These are phyloP conservation scores for Nomada lathburiana DNA, from an alignment of 2,888 invertebrate species.

Conservation along the genomic window DNA sequence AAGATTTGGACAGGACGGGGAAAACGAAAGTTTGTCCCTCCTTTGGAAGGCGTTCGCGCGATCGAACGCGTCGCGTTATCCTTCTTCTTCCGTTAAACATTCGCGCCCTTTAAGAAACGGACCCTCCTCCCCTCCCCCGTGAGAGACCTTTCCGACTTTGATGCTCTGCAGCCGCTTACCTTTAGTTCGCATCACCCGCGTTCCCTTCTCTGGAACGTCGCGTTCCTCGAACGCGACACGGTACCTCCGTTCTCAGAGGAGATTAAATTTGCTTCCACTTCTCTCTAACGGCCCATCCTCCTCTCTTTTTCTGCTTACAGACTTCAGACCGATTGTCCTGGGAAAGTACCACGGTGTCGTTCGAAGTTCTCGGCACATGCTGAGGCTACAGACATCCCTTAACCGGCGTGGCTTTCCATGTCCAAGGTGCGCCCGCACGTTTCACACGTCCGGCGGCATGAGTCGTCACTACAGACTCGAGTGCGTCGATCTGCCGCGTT, in stretches of 20 bases:
- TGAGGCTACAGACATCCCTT: slow-evolving; percentile 52
- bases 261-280: slow-evolving; percentile 10
- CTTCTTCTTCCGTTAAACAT: no score
- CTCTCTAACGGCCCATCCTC: slow-evolving; percentile 54
- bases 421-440: slow-evolving; percentile 74
- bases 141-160: background rate
- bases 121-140: no score
- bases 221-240: slow-evolving; percentile 2
- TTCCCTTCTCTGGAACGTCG: background rate
- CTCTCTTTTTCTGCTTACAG: slow-evolving; percentile 74
- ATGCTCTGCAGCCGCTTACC: background rate
- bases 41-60: background rate
- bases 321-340: slow-evolving; percentile 67
- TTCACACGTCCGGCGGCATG: slow-evolving; percentile 75
- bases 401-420: slow-evolving; percentile 72
- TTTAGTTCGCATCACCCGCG: slow-evolving; percentile 2
- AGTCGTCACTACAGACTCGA: slow-evolving; percentile 76
- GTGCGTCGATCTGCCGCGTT: slow-evolving; percentile 76
- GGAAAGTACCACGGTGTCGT: slow-evolving; percentile 62
- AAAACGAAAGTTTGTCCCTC: background rate
- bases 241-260: slow-evolving; percentile 27
- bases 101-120: no score
- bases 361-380: slow-evolving; percentile 58
- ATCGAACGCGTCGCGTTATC: background rate
- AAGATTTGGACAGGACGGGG: background rate